Evolutionary conservation across 2,113 vertebrate genomes (phyloP).

Genomic region (Calidris pugnax): DNA sequence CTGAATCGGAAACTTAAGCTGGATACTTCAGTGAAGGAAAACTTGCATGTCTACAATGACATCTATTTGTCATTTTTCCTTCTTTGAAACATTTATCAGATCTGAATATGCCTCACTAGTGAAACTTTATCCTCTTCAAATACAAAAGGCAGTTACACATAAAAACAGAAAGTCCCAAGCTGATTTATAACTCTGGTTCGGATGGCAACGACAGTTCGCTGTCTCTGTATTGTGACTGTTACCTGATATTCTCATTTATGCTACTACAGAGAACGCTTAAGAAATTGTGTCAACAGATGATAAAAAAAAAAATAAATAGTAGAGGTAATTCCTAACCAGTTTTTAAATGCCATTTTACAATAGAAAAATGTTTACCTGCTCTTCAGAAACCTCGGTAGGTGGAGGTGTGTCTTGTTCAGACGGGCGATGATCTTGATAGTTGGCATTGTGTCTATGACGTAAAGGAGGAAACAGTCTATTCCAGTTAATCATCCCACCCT

Average conservation of each 20-base stretch:
- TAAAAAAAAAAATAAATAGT: neutral
- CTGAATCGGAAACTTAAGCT: neutral
- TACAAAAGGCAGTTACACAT: neutral
- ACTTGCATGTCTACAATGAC: neutral
- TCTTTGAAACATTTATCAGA: neutral
- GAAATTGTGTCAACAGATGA: neutral
- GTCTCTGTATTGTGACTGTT: neutral
- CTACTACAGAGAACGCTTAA: neutral
- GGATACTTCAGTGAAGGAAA: neutral
- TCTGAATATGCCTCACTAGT: neutral
- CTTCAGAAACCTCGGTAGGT: constrained; percentile 87
- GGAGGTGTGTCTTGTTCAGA: constrained; percentile 74
- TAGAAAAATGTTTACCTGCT: constrained; percentile 81
- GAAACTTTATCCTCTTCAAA: neutral
- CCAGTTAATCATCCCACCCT: constrained; percentile 91
- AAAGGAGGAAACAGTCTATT: constrained; percentile 88
- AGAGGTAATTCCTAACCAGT: neutral
- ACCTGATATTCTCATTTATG: neutral
- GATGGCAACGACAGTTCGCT: neutral
- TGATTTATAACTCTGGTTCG: neutral
- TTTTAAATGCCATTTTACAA: neutral
- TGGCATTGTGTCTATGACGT: constrained; percentile 80
- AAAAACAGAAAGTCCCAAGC: neutral
- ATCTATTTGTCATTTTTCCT: neutral
- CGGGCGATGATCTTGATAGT: constrained; percentile 71